Base-by-base conservation (phyloP, 2,888 invertebrate genomes). In the Gasteruption jaculator region DNA sequence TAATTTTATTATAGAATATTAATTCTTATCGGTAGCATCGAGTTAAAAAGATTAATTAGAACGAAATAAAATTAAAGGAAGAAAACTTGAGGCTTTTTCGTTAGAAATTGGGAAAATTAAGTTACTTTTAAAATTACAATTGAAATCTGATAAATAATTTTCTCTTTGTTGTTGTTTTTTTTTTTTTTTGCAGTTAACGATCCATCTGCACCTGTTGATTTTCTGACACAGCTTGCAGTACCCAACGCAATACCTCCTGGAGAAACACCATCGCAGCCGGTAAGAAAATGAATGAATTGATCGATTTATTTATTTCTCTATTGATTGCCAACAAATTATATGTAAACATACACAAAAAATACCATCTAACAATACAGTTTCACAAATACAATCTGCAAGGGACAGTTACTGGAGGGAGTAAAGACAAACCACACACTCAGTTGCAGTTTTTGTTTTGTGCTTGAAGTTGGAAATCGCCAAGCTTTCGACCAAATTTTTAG, bases 171-270 rank as follows among this genome's bases (percentile, higher is more conserved):
- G 24, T 32, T 20, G 12, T 42, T 22, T 15, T 27, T 37, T 21
- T 15, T 37, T 51, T 38, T 15, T 16, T 30, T 53, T 56, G 11
- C 41, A 73, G 72, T 74, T 20, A 71, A 72, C 45, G 75, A 78
- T 61, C 73, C 76, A 4, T 76, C 73, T 50, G 77, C 77, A 8
- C 76, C 78, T 0, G 68, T 74, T n/a, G 77, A 78, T 58, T 79
- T 78, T 58, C 61, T 79, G 50, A 76, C 76, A 31, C 72, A 76
- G 12, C 53, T 67, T 22, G 41, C 55, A 32, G 48, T 49, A 19
- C 71, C 76, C 14, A 33, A 21, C 10, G 38, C 44, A 38, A 46
- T 64, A 3, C 60, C 64, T 4, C 53, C 49, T 19, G 51, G 46
- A 8, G 69, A 71, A 31, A 59, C 57, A 34, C 34, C 58, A 14